Evolutionary conservation across 1,140 invertebrate genomes (phyloP), one percentile per base, ranked within the genome.

Genomic region (Gryon sp.): DNA sequence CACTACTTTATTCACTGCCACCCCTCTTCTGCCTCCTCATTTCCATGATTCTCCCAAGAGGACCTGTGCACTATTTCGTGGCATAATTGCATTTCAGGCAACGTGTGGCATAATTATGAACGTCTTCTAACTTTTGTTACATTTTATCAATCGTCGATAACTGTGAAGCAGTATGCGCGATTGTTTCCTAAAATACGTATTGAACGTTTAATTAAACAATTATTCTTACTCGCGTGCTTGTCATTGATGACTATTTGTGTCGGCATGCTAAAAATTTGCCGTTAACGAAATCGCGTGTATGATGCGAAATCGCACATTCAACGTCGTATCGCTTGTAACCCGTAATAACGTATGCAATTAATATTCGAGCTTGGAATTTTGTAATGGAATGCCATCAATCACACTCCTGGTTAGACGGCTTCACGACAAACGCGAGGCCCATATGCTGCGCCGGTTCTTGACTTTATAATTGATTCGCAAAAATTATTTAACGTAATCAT

Each of bases 331-430:
- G 82, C 81, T 80, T 69, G 76, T 68, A 80, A 80, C 68, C 79
- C 63, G 69, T 69, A 68, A 69, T 48, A 55, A 72, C 76, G 41
- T 41, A 63, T 63, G 78, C 83, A 80, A 86, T 87, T 87, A 86
- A 87, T 86, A 84, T 85, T 74, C 78, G 66, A 81, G 69, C 79
- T 48, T 46, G 63, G 76, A 79, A 84, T 83, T 86, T 57, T 80
- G 83, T 85, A 86, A 86, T 86, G 85, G 80, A 84, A 74, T 75
- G 65, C 80, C 80, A 86, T 87, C 83, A 86, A 86, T 86, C 84
- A 86, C 50, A 72, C 59, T 57, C 53, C 62, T 63, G 75, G 75
- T 83, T 84, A 84, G 77, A 74, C 55, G 32, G 34, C 28, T 18
- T 45, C 36, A 28, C 52, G 45, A 45, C 45, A 78, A 63, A 52